Percentiles rank a stretch among this genome's conserved stretches.
phyloP scores from a whole-genome alignment of 2,888 invertebrate species.

The Synergus gifuensis region DNA sequence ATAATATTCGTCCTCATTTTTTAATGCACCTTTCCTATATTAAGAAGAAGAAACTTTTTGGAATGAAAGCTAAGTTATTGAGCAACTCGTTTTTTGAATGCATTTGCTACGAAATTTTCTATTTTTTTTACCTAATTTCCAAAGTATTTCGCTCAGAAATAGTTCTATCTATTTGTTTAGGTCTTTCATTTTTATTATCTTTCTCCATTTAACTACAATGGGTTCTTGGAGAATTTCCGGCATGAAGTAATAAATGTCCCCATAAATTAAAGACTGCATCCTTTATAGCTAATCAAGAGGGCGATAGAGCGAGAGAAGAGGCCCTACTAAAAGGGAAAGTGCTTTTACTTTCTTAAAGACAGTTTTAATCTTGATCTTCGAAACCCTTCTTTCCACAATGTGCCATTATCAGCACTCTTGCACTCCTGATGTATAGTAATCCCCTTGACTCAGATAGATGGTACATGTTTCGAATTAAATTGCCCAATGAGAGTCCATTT shows the following conservation, averaged over 20 bases:
- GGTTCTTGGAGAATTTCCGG: slow-evolving; percentile 35
- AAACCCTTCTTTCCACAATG: slow-evolving; percentile 32
- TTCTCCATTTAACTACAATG: neutral
- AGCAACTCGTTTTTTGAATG: neutral
- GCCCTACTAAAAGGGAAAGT: slow-evolving; percentile 50
- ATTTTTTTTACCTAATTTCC: neutral
- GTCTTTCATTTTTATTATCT: neutral
- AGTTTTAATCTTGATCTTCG: slow-evolving; percentile 28
- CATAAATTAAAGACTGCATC: slow-evolving; percentile 32
- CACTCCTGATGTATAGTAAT: slow-evolving; percentile 28
- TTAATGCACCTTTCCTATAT: slow-evolving; percentile 1
- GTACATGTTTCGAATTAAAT: slow-evolving; percentile 7
- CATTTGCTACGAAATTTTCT: neutral
- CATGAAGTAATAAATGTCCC: slow-evolving; percentile 22
- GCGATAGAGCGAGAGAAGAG: slow-evolving; percentile 45
- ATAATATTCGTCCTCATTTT: slow-evolving; percentile 30
- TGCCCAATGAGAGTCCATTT: neutral
- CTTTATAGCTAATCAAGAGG: slow-evolving; percentile 31
- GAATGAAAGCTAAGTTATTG: neutral
- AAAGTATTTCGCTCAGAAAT: neutral
- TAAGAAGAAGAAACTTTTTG: neutral
- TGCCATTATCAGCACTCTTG: slow-evolving; percentile 39
- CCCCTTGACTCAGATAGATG: neutral
- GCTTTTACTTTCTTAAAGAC: slow-evolving; percentile 20
- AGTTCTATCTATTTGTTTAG: neutral